phyloP scores from a whole-genome alignment of 37 sponge, comb jelly and placozoan genomes.

The Dysidea cf. avara region DNA sequence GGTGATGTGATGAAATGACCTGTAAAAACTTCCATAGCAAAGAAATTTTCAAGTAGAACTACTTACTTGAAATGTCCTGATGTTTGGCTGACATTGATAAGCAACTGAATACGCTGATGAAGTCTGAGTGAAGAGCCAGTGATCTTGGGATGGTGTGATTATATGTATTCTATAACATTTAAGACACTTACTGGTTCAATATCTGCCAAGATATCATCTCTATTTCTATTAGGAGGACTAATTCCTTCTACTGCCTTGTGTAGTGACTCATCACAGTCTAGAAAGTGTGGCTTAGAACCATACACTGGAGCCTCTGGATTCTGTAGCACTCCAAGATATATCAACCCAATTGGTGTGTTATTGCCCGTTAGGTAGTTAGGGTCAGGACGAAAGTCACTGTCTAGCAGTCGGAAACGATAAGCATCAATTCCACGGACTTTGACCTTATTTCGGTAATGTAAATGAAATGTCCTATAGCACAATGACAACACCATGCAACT shows the following conservation, averaged over 20 bases:
- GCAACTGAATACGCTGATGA: too few species aligned
- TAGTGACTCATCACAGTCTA: constrained; percentile 69
- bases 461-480: constrained; percentile 23
- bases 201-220: constrained; percentile 53
- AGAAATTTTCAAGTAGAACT: too few species aligned
- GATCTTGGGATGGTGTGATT: too few species aligned
- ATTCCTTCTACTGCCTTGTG: constrained; percentile 35
- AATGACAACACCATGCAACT: too few species aligned
- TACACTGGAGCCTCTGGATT: constrained; percentile 60
- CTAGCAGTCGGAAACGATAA: constrained; percentile 44
- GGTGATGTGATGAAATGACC: too few species aligned
- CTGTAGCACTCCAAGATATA: constrained; percentile 65
- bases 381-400: constrained; percentile 44
- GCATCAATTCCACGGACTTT: constrained; percentile 49
- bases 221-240: constrained; percentile 22
- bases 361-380: constrained; percentile 2
- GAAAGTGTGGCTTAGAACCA: constrained; percentile 83
- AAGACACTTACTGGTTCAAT: constrained; percentile 60
- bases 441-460: constrained; percentile 28
- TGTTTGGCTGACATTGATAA: too few species aligned
- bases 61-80: too few species aligned
- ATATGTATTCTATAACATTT: too few species aligned
- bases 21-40: too few species aligned
- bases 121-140: too few species aligned
- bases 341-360: constrained; percentile 71